phyloP scores from a whole-genome alignment of 2,888 invertebrate species.

The Beris morrisii region DNA sequence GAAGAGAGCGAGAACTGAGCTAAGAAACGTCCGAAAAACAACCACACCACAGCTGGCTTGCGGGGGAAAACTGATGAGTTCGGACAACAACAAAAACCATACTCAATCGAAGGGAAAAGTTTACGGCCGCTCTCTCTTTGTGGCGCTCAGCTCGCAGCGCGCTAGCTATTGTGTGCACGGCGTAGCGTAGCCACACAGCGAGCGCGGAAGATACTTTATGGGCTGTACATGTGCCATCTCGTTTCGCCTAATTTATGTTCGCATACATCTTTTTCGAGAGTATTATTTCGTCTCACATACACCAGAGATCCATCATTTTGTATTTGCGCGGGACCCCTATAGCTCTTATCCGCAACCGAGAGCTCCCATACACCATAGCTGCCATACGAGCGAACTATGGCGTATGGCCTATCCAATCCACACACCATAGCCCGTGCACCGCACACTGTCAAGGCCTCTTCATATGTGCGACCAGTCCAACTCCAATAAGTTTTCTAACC shows the following conservation, averaged over 20 bases:
- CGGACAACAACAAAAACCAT: background rate
- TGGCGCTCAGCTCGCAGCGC: constrained; percentile 16
- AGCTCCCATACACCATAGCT: background rate
- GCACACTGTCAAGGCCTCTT: constrained; percentile 12
- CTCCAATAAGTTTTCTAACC: too few relatives aligned
- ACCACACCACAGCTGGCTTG: too few relatives aligned
- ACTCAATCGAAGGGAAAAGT: too few relatives aligned
- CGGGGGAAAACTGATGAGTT: too few relatives aligned
- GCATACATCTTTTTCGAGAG: constrained; percentile 40
- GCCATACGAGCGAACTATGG: background rate
- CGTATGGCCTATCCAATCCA: constrained; percentile 1
- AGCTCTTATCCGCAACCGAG: constrained; percentile 2
- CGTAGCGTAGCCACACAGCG: background rate
- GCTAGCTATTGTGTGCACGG: background rate
- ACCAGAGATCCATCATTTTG: constrained; percentile 36
- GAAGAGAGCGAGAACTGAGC: background rate
- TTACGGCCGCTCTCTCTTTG: background rate
- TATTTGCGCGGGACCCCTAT: constrained; percentile 28
- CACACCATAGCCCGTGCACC: background rate
- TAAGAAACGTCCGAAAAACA: background rate
- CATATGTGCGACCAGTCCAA: too few relatives aligned
- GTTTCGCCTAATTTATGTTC: constrained; percentile 41
- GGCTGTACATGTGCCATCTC: constrained; percentile 39
- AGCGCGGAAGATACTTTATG: constrained; percentile 30
- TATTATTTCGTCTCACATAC: constrained; percentile 37